Base-by-base conservation (phyloP, 53 echinoderm and acorn worm genomes). In the Henricia sp. region DNA sequence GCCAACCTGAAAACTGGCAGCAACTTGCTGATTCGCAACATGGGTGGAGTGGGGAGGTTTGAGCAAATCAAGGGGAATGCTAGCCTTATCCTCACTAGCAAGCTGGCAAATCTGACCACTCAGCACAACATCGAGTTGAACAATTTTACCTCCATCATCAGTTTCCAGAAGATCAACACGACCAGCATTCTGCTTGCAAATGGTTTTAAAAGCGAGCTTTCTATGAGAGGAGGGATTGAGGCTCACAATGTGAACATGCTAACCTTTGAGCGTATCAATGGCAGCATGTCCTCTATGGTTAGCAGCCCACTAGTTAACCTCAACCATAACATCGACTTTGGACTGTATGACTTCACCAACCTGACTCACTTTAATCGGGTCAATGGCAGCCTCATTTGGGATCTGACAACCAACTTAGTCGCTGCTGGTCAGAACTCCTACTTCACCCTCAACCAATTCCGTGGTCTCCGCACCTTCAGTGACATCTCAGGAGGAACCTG, bases 331-430 rank as follows among this genome's bases (percentile, higher is more conserved):
- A 66, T 37, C 4, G 42, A 92, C 52, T 37, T 84, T 35, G 85
- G 77, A 55, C 52, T 88, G 60, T 71, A 74, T 20, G 43, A 71
- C 72, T 88, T 92, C 72, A 78, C 70, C 21, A 88, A 78, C 67
- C 70, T 88, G 17, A 71, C 85, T 5, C 88, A 92, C 82, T 85
- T 78, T 38, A 40, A 67, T 41, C 37, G 14, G 19, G 52, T 36
- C 54, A 54, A 28, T 42, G 50, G 25, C 68, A 53, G 26, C 75
- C 67, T 86, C 39, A 64, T 20, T 21, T 80, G 80, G 80, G 34
- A 80, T 57, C 63, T 80, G 21, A 9, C 48, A 23, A 46, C 63
- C 46, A 46, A 64, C 62, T 80, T 46, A 48, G 3, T 80, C 21
- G 50, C 80, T 34, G 80, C 80, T 48, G 64, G 48, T 19, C 80